Evolutionary conservation across 2,888 invertebrate species (phyloP), one percentile per base, ranked within the genome.

Genomic region (Thelaira solivaga): DNA sequence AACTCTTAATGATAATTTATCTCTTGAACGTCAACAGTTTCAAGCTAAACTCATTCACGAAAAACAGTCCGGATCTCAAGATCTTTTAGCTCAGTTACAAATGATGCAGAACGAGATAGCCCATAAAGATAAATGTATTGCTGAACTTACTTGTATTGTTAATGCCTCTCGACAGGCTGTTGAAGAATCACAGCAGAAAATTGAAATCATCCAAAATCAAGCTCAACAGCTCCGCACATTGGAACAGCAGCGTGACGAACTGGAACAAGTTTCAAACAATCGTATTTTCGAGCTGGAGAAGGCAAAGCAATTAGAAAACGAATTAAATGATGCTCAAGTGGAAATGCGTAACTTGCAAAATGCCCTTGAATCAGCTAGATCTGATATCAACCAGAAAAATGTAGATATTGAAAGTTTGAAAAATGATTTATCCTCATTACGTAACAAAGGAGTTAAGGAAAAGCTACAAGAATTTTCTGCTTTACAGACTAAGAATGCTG

Each of bases 321-420:
- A 87, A 76, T 85, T 86, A 41, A 84, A 84, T 13, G 86, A 85
- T 34, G 83, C 83, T 16, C 88, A 89, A 72, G 84, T 88, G 13
- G 89, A 89, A 82, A 80, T 89, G 24, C 84, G 83, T 34, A 88
- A 87, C 80, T 80, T 88, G 11, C 86, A 87, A 80, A 88, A 88
- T 82, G 88, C 86, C n/a, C 80, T 89, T 2, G 88, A 89, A 67
- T 85, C 88, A 8, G 79, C 83, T n/a, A 85, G 86, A 72, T 82
- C 82, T 34, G 87, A 88, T 55, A 59, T 85, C 49, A 80, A 82
- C 47, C 84, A 87, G 71, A 78, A 81, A 34, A 81, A 73, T n/a
- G 80, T 81, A 11, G 85, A 85, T 36, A 45, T 83, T 13, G 84
- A 83, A 10, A 81, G 82, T 22, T 82, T 83, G 0, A 84, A 85